Conservation (phyloP, 2,113 vertebrate species). For the Gobio gobio region DNA sequence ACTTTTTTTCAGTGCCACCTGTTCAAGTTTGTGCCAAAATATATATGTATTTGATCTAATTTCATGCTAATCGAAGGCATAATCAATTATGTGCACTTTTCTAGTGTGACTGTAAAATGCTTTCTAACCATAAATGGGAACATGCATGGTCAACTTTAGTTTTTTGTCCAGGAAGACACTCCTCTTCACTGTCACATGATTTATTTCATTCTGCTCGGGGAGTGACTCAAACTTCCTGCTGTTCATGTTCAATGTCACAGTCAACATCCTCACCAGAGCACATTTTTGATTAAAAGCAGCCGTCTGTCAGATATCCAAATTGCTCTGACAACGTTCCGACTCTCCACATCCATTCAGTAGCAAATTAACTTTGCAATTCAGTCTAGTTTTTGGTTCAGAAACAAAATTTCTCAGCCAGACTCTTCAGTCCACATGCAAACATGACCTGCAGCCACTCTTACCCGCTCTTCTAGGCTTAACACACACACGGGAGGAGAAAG, state of each 20-base stretch:
- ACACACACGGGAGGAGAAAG: slow-evolving; percentile 2
- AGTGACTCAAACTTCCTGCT: slow-evolving; percentile 33
- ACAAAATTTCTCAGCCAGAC: not conserved
- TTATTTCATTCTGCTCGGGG: not conserved
- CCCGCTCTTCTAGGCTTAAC: slow-evolving; percentile 32
- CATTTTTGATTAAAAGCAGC: slow-evolving; percentile 24
- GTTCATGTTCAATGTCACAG: slow-evolving; percentile 34
- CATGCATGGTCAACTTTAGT: slow-evolving; percentile 29
- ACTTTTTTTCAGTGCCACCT: not conserved
- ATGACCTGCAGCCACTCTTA: slow-evolving; percentile 13
- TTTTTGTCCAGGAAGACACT: slow-evolving; percentile 22
- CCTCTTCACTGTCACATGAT: not conserved
- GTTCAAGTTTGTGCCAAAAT: not conserved
- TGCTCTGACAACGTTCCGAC: slow-evolving; percentile 18
- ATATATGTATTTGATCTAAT: not conserved
- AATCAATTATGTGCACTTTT: not conserved
- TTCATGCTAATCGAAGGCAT: not conserved
- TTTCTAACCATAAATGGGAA: slow-evolving; percentile 41
- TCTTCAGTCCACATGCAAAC: slow-evolving; percentile 33
- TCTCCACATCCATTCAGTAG: not conserved
- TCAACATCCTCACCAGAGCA: not conserved
- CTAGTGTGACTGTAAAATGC: not conserved
- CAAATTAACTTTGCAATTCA: slow-evolving; percentile 4
- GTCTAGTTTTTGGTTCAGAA: not conserved
- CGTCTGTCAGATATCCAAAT: slow-evolving; percentile 10